Evolutionary conservation across 2,113 vertebrate species (phyloP), one percentile per base, ranked within the genome.

Genomic region (Nothobranchius furzeri): DNA sequence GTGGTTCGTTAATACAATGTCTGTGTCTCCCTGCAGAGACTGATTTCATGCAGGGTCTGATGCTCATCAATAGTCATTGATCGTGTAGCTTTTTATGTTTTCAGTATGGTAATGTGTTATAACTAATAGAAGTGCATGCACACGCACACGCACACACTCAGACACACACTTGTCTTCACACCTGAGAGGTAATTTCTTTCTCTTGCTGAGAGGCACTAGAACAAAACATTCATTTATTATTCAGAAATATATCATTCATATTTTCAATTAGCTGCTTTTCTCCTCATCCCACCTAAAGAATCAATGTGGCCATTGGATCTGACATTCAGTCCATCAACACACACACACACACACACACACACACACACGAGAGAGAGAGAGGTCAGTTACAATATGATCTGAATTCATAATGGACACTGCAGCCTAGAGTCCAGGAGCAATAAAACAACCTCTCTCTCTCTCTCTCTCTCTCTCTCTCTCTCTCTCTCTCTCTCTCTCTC

Each of bases 161-260:
- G 66, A 71, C 54, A 40, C 60, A 60, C 67, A 46, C 43, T 69
- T 60, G 53, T 68, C 61, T 70, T 71, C 71, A 75, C 87, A 89
- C 86, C 83, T 88, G 81, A 89, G 87, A 90, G 85, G 83, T 87
- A 73, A 83, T 88, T 90, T 87, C 69, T 81, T 78, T 78, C 75
- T 75, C 69, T 84, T 42, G 72, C 85, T 83, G 83, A 84, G 76
- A 89, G 80, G 80, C 82, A 68, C 50, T 74, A 85, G 79, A 91
- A 90, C 86, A 91, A 88, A 88, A 90, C 82, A 91, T 87, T 84
- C 4, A 88, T 90, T 87, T 81, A 91, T 87, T 88, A 91, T 90
- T 90, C 89, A 88, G 68, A 82, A 76, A 88, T 89, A 88, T 90
- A 87, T 88, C 80, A 90, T 90, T 90, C 83, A 89, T 89, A 85